Conservation (phyloP, 2,888 invertebrate genomes). For the Falcaria lacertinaria region DNA sequence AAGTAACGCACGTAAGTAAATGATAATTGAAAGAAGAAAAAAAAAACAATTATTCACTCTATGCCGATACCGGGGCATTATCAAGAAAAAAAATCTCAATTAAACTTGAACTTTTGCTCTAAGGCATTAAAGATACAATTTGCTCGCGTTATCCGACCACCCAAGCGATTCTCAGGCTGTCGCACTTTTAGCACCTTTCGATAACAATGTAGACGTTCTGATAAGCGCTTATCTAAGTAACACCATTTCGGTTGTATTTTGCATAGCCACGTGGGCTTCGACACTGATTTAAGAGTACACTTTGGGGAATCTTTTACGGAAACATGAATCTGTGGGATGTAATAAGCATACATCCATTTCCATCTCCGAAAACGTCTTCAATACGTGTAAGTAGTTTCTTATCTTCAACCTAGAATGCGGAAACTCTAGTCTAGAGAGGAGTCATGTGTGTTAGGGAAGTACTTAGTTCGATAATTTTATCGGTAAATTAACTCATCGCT, state of each 20-base stretch:
- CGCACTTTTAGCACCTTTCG: conserved; percentile 31
- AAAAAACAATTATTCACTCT: not conserved
- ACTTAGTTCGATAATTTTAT: not conserved
- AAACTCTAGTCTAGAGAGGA: not conserved
- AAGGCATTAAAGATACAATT: conserved; percentile 15
- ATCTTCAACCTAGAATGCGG: conserved; percentile 2
- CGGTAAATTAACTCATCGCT: not conserved
- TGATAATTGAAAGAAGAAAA: not conserved
- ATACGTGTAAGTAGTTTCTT: conserved; percentile 2
- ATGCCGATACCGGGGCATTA: not conserved
- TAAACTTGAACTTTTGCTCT: not conserved
- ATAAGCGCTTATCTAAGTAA: conserved; percentile 41
- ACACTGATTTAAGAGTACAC: not conserved
- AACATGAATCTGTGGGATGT: not conserved
- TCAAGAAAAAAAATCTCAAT: not conserved
- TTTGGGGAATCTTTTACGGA: not conserved
- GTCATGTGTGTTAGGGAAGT: not conserved
- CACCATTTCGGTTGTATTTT: conserved; percentile 36
- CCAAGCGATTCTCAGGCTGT: conserved; percentile 42
- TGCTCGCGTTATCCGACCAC: conserved; percentile 24
- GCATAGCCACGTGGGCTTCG: conserved; percentile 21
- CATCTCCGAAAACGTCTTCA: not conserved
- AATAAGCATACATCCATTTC: not conserved
- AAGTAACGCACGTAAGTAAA: not conserved
- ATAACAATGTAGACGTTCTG: conserved; percentile 42